Evolutionary conservation across 2,113 vertebrate genomes (phyloP).

Genomic region (Nipponia nippon): DNA sequence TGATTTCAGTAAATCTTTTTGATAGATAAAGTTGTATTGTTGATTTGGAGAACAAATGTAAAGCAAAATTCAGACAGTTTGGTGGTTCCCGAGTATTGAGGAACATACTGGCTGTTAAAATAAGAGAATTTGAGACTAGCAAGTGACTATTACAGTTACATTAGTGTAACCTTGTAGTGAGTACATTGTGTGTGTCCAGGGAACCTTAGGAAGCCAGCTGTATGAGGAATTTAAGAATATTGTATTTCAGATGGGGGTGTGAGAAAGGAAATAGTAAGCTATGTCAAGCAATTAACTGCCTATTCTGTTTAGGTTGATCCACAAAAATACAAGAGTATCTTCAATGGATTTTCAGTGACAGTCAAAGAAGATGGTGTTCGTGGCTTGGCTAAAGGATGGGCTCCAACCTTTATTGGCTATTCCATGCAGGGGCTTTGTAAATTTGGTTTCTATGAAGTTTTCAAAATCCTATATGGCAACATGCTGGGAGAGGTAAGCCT

Average conservation of each 20-base stretch:
- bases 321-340: slow-evolving; percentile 93
- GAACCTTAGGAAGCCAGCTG: neutral
- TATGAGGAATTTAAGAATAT: neutral
- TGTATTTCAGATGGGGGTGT: rapidly evolving
- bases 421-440: slow-evolving; percentile 99
- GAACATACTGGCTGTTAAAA: neutral
- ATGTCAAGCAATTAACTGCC: neutral
- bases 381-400: slow-evolving; percentile 97
- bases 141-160: neutral
- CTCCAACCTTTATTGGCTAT: slow-evolving; percentile 96
- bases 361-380: slow-evolving; percentile 91
- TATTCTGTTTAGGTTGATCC: slow-evolving; percentile 84
- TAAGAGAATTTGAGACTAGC: neutral
- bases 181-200: rapidly evolving
- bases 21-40: rapidly evolving
- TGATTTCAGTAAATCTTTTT: neutral
- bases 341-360: slow-evolving; percentile 91
- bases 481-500: slow-evolving; percentile 89
- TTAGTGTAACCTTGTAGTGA: neutral
- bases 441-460: slow-evolving; percentile 98
- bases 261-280: neutral
- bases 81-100: neutral
- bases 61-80: neutral
- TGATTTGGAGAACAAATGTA: neutral
- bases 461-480: slow-evolving; percentile 93